Evolutionary conservation across 2,797 vertebrate genomes (phyloP), one percentile per base, ranked within the genome.

Genomic region (Paedocypris micromegethes): DNA sequence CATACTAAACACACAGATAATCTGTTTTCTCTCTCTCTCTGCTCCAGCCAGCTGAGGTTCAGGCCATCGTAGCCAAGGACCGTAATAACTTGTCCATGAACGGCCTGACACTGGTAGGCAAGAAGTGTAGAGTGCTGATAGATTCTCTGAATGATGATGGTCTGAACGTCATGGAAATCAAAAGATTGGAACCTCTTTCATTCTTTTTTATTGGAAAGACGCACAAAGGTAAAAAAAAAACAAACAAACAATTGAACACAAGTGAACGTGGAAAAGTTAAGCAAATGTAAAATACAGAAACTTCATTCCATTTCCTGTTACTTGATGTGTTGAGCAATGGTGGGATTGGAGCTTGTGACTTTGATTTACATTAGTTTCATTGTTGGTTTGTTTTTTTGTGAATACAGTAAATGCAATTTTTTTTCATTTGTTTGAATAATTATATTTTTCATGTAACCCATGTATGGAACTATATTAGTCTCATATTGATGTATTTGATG

Each of bases 71-170:
- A 2, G 4, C 3, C 1, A 58, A 0, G 2, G 62, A 78, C 3
- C 75, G 68, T 3, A 3, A 2, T 2, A 0, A 0, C 1, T 44
- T 80, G 5, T 78, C 77, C 37, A 1, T 6, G 6, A 5, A 3
- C 4, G 79, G 79, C 3, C 47, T 68, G 9, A 64, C 69, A 1
- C 2, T 81, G 5, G 79, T 45, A 0, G 72, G 66, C 3, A 6
- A 2, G 3, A 81, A 61, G 60, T 79, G 75, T 61, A 76, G 75
- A 4, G 64, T 79, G 8, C 46, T 81, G 66, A 72, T 77, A n/a
- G 79, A 81, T 43, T 2, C 0, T 0, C 66, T 77, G 5, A 0
- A 41, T 0, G 0, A 1, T 0, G 66, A 74, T 0, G 60, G 37
- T 0, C 51, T 61, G 5, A 45, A 38, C 47, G 72, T 69, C 63